These are phyloP conservation scores for Portunus trituberculatus DNA, from an alignment of 1,140 invertebrate species.

Conservation along the genomic window DNA sequence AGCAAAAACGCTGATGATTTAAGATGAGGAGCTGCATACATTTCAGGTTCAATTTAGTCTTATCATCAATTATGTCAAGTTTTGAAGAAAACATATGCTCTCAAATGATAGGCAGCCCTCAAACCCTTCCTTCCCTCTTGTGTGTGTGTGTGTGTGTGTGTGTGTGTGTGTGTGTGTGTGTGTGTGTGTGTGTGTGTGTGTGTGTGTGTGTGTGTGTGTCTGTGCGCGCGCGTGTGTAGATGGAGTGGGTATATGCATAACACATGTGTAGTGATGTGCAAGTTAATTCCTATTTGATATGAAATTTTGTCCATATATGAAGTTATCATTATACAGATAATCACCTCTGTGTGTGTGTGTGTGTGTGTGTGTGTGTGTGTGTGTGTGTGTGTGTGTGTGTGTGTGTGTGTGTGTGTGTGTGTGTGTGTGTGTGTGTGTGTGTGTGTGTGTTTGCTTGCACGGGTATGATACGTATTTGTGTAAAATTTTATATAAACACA, in stretches of 20 bases:
- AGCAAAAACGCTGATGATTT: constrained; percentile 66
- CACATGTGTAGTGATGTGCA: not conserved
- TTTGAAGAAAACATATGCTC: constrained; percentile 69
- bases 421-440: constrained; percentile 35
- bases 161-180: constrained; percentile 25
- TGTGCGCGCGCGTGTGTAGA: not conserved
- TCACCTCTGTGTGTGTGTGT: not conserved
- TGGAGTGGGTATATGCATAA: constrained; percentile 29
- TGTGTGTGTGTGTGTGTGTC: constrained; percentile 33
- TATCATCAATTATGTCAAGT: constrained; percentile 71
- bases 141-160: constrained; percentile 47
- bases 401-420: not conserved
- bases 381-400: not conserved
- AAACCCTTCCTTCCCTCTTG: not conserved
- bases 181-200: constrained; percentile 44
- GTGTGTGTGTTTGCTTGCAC: not conserved
- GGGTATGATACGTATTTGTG: not conserved
- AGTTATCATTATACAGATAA: no score
- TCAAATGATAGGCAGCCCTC: constrained; percentile 68
- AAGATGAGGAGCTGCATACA: constrained; percentile 67
- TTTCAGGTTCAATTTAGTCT: constrained; percentile 68
- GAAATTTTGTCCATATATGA: not conserved
- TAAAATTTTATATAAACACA: not conserved
- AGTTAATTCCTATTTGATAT: constrained; percentile 3
- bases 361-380: not conserved